Conservation (phyloP, 2,888 invertebrate genomes). For the Frankliniella fusca region DNA sequence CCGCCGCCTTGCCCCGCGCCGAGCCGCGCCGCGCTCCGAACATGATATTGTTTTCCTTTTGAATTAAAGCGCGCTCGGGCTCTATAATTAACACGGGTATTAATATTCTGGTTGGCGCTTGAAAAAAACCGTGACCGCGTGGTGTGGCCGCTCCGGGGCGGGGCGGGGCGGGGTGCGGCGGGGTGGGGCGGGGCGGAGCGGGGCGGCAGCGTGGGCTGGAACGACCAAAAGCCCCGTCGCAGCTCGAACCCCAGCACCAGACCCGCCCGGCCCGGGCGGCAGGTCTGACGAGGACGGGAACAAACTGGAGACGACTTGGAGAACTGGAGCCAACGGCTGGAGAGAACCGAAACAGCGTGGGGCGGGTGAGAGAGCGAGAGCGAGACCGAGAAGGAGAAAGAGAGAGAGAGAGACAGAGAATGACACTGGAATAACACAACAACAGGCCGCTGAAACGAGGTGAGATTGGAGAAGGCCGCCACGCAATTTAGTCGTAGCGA, state of each 20-base stretch:
- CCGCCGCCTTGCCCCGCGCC: background rate
- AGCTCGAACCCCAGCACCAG: background rate
- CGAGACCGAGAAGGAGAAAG: background rate
- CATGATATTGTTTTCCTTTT: constrained; percentile 20
- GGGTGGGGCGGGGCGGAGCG: background rate
- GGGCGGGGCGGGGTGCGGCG: background rate
- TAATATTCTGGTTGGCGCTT: constrained; percentile 11
- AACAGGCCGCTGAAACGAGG: no score
- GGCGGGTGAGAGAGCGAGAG: background rate
- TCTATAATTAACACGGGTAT: constrained; percentile 25
- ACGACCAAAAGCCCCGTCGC: no score
- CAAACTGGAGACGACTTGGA: background rate
- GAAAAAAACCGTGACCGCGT: background rate
- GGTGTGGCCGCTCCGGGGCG: background rate
- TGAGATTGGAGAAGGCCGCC: no score
- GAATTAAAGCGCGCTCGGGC: constrained; percentile 10
- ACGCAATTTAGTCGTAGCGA: no score
- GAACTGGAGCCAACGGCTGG: background rate
- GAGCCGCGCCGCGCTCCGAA: background rate
- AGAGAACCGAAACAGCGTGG: background rate
- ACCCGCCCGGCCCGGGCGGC: background rate
- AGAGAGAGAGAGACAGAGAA: no score
- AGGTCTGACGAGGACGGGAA: background rate
- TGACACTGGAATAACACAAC: no score
- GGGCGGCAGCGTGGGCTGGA: background rate